Evolutionary conservation across 2,797 vertebrate genomes (phyloP).

Genomic region (Lutjanus argentimaculatus): DNA sequence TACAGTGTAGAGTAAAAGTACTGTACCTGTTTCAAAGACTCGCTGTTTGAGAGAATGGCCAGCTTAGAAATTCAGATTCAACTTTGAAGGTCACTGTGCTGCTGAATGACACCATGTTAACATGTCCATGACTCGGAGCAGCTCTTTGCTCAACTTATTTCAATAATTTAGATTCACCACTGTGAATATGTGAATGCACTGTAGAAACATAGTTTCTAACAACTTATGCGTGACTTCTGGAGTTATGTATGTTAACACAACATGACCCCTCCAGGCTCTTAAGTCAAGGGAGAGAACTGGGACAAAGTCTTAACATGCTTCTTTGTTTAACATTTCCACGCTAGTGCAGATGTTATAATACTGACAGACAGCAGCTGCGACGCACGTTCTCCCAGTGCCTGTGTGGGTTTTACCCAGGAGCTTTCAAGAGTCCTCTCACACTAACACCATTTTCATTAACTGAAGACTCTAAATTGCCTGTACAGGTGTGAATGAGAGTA

Average conservation of each 20-base stretch:
- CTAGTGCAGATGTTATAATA: not conserved
- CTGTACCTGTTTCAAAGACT: not conserved
- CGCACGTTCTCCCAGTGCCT: not conserved
- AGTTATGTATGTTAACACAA: not conserved
- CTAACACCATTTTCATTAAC: not conserved
- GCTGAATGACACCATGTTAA: constrained; percentile 3
- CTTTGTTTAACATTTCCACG: not conserved
- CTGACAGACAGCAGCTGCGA: not conserved
- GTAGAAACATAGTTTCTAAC: not conserved
- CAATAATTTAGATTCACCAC: not conserved
- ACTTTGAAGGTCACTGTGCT: not conserved
- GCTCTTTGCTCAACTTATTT: not conserved
- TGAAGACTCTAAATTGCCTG: not conserved
- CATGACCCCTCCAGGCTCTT: not conserved
- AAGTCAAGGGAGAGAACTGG: not conserved
- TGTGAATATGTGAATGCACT: not conserved
- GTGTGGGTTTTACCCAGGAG: not conserved
- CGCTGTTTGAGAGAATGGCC: not conserved
- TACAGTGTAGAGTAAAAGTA: not conserved
- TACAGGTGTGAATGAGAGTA: not conserved
- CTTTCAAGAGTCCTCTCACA: not conserved
- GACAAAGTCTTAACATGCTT: not conserved
- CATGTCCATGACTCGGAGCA: not conserved
- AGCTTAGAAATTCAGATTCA: no score
- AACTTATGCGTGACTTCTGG: not conserved